Percentiles rank a stretch among this genome's conserved stretches.
phyloP scores from a whole-genome alignment of 2,888 invertebrate genomes.

The Harpalus rufipes region DNA sequence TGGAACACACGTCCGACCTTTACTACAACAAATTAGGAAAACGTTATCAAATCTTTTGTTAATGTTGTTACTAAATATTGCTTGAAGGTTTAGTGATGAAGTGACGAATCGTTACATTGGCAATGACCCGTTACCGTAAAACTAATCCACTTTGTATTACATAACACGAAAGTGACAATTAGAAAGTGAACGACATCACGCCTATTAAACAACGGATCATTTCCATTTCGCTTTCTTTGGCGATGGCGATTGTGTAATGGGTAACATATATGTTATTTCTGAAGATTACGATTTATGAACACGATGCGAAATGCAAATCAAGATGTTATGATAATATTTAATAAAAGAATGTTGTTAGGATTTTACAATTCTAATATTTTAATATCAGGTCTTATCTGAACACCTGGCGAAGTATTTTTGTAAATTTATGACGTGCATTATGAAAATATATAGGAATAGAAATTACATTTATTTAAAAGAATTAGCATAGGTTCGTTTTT shows the following conservation, averaged over 20 bases:
- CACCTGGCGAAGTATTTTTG: background rate
- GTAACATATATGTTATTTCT: background rate
- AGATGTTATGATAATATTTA: slow-evolving; percentile 14
- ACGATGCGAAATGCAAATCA: slow-evolving; percentile 2
- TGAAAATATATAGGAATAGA: background rate
- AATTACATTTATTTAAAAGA: background rate
- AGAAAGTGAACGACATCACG: slow-evolving; percentile 61
- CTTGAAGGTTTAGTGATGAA: slow-evolving; percentile 25
- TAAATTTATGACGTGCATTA: background rate
- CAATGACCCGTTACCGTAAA: slow-evolving; percentile 58
- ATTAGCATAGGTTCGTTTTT: background rate
- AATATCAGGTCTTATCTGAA: slow-evolving; percentile 22
- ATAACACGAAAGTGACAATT: slow-evolving; percentile 60
- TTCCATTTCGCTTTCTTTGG: slow-evolving; percentile 56
- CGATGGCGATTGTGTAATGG: background rate
- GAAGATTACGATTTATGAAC: background rate
- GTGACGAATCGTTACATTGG: slow-evolving; percentile 40
- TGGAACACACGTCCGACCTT: slow-evolving; percentile 19
- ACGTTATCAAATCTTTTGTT: slow-evolving; percentile 13
- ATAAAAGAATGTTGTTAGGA: slow-evolving; percentile 13
- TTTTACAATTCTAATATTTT: slow-evolving; percentile 24
- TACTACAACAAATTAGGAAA: slow-evolving; percentile 11
- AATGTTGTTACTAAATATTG: slow-evolving; percentile 13
- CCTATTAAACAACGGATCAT: slow-evolving; percentile 45
- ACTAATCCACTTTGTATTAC: slow-evolving; percentile 29